Base-by-base conservation (phyloP, 53 echinoderm and acorn worm genomes). In the Apostichopus leukothele region DNA sequence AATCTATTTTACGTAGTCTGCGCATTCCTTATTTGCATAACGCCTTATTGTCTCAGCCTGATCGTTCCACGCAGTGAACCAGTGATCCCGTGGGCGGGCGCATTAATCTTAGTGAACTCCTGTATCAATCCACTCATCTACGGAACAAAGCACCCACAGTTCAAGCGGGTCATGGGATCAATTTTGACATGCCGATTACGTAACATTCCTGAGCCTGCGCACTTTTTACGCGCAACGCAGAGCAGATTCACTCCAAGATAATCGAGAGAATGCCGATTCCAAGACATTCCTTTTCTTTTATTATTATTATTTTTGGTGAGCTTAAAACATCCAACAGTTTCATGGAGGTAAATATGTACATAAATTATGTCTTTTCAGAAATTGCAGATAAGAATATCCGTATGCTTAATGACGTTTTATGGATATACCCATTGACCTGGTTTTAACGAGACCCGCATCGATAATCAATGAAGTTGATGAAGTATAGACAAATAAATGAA, bases 1-100 rank as follows among this genome's bases (percentile, higher is more conserved):
- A 97, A 97, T 81, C 90, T 97, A 60, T 97, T 95, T 74, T 95
- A 93, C 91, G 97, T 97, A 52, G 97, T 97, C n/a, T 91, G 92
- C 60, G 97, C 95, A 23, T 97, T 95, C 84, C 74, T 94, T 7
- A 27, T 97, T 21, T 97, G 97, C 83, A 93, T 97, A 79, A 97
- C 97, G 9, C 97, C 97, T 14, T 97, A 95, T 81, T 93, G 97
- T 83, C 91, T 92, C 6, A 94, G 94, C 84, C 74, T 96, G 76
- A 92, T 96, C 89, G 91, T 96, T 60, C 96, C 96, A 53, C 73
- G 89, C 74, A 94, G 94, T 75, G 94, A 96, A 89, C 94, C 96
- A n/a, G 91, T 96, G 78, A 88, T 96, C 66, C 96, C 96, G 53
- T 96, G 96, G 96, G 93, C 94, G 11, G 96, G 93, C 6, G 96